Evolutionary conservation across 2,888 invertebrate species (phyloP).

Genomic region (Eremobia ochroleuca): DNA sequence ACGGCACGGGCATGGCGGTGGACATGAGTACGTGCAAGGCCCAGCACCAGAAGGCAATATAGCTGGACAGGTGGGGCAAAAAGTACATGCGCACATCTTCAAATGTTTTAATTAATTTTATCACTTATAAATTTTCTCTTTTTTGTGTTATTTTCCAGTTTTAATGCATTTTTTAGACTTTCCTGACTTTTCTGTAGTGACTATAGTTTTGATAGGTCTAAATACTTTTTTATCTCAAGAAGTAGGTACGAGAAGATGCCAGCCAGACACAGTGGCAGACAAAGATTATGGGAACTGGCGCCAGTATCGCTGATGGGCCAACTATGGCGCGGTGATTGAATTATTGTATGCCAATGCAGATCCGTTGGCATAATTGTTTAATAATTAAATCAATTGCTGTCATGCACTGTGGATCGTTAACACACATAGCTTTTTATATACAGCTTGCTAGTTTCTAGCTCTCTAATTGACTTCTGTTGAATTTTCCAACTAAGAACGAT

Average conservation of each 20-base stretch:
- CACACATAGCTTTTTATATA: neutral
- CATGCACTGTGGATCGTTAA: neutral
- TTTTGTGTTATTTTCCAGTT: constrained; percentile 59
- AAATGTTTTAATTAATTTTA: constrained; percentile 34
- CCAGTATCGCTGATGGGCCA: constrained; percentile 1
- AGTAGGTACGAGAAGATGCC: neutral
- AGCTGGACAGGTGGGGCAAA: constrained; percentile 84
- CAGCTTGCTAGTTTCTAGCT: neutral
- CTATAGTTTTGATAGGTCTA: constrained; percentile 28
- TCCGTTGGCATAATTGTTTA: neutral
- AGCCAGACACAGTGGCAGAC: neutral
- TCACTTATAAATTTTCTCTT: constrained; percentile 62
- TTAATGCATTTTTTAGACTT: constrained; percentile 51
- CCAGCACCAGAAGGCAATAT: constrained; percentile 84
- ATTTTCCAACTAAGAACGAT: neutral
- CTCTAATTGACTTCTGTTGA: neutral
- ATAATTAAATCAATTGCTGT: neutral
- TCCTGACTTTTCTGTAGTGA: constrained; percentile 13
- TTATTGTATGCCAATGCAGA: neutral
- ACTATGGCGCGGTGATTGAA: neutral
- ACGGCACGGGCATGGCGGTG: constrained; percentile 81
- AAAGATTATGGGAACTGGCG: neutral
- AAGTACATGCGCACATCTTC: constrained; percentile 79
- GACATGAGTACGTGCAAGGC: constrained; percentile 79
- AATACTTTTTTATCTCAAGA: constrained; percentile 27